phyloP scores from a whole-genome alignment of 2,113 vertebrate species.

The Eptesicus fuscus region DNA sequence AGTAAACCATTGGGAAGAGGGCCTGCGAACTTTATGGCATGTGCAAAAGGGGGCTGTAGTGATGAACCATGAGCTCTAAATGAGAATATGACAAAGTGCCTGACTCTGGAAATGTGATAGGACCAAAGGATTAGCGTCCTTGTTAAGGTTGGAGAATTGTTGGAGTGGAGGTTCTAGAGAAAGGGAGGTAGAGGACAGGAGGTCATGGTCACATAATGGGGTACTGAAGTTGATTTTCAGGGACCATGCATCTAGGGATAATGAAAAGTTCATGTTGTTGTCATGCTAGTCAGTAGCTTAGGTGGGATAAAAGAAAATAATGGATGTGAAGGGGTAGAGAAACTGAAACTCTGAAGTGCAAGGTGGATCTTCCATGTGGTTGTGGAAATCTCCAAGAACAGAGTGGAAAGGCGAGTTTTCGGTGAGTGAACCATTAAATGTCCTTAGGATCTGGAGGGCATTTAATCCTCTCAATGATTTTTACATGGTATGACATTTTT shows the following conservation, averaged over 20 bases:
- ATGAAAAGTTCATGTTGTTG: background rate
- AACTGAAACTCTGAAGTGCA: background rate
- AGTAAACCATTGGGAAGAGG: background rate
- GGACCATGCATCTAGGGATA: background rate
- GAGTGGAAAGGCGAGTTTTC: background rate
- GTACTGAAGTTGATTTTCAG: background rate
- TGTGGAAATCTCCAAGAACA: background rate
- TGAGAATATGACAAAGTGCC: background rate
- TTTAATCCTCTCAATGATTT: background rate
- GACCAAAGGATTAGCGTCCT: background rate
- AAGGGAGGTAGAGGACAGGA: background rate
- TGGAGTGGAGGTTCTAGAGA: background rate
- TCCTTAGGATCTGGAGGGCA: background rate
- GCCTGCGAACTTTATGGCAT: background rate
- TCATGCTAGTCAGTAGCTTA: background rate
- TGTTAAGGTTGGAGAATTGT: background rate
- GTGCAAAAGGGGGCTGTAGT: background rate
- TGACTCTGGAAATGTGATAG: background rate
- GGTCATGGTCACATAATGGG: background rate
- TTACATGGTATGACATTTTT: background rate
- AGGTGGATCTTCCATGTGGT: background rate
- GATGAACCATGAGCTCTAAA: background rate
- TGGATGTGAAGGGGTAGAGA: background rate
- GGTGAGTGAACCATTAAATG: background rate
- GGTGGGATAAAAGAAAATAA: background rate